Base-by-base conservation (phyloP, 2,888 invertebrate genomes). In the Amphipyra berbera region DNA sequence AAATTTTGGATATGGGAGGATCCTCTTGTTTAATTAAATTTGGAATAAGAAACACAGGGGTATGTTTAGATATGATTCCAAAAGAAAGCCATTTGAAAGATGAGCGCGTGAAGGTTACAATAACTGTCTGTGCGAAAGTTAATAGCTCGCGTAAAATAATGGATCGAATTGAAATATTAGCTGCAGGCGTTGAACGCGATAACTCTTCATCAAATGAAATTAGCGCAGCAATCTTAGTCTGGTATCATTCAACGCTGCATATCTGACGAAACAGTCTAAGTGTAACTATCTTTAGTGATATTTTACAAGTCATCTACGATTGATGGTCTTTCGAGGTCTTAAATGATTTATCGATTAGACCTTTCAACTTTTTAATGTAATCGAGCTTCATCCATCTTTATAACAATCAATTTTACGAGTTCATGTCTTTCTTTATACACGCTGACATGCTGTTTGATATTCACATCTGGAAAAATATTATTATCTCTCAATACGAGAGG, bases 281-380 rank as follows among this genome's bases (percentile, higher is more conserved):
- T 79, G 68, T 77, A 62, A 72, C 73, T 68, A 83, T 80, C 54
- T 73, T 69, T 52, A 63, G 48, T 47, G 13, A 56, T 59, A 61
- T 64, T 68, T 72, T 60, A 54, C 65, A 73, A 78, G 82, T 78
- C 74, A 75, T 79, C 60, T 63, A 65, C 74, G 82, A 82, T 84
- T 82, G 78, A 82, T 83, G 73, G 76, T 72, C 73, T 73, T 73
- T 79, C 70, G 61, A 71, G 72, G 75, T 77, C 64, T 50, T 55
- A 70, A 83, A 56, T 90, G 88, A 90, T 89, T 85, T 87, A 90
- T 89, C 73, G 82, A 82, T 82, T 78, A 80, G 76, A 84, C 82
- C 83, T 85, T 84, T 85, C 82, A 82, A 84, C 79, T 83, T 84
- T 79, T 73, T 73, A 79, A 68, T 56, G 55, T 66, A 46, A 74